A percentile compares a stretch with the other conserved stretches of the same genome.
Evolutionary conservation across 2,888 invertebrate species (phyloP).

Genomic region (Pomacea canaliculata): DNA sequence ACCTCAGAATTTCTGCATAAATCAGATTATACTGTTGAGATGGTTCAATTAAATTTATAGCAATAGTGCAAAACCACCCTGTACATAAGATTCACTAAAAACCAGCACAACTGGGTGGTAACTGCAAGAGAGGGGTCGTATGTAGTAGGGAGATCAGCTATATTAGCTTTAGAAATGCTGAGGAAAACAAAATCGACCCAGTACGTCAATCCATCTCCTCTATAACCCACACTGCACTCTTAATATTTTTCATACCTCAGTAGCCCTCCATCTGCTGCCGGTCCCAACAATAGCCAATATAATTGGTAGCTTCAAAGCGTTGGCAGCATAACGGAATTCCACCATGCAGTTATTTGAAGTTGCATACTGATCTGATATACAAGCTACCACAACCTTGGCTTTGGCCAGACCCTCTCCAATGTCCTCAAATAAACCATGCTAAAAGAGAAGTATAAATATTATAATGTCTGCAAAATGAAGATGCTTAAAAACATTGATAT

Average conservation of each 20-base stretch:
- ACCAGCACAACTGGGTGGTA: too few species aligned
- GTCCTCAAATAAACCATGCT: conserved; percentile 63
- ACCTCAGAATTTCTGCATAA: too few species aligned
- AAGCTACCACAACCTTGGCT: conserved; percentile 58
- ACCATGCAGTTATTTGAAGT: conserved; percentile 55
- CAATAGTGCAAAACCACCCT: too few species aligned
- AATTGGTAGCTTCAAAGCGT: conserved; percentile 58
- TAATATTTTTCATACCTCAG: conserved; percentile 44
- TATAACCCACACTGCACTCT: background rate
- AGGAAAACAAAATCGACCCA: too few species aligned
- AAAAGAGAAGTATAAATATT: conserved; percentile 4
- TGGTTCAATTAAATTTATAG: too few species aligned
- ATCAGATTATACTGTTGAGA: too few species aligned
- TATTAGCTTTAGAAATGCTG: too few species aligned
- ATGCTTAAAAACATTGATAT: background rate
- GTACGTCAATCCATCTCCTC: too few species aligned
- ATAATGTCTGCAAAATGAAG: background rate
- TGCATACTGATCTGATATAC: conserved; percentile 64
- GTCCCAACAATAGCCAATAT: conserved; percentile 62
- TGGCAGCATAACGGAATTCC: conserved; percentile 64
- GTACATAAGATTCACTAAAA: too few species aligned
- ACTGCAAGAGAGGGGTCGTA: too few species aligned
- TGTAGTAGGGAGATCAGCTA: too few species aligned
- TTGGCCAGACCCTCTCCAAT: conserved; percentile 61
- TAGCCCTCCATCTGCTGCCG: conserved; percentile 56